These are phyloP conservation scores for Boulengeromyrus knoepffleri DNA, from an alignment of 2,113 vertebrate genomes.

Conservation along the genomic window DNA sequence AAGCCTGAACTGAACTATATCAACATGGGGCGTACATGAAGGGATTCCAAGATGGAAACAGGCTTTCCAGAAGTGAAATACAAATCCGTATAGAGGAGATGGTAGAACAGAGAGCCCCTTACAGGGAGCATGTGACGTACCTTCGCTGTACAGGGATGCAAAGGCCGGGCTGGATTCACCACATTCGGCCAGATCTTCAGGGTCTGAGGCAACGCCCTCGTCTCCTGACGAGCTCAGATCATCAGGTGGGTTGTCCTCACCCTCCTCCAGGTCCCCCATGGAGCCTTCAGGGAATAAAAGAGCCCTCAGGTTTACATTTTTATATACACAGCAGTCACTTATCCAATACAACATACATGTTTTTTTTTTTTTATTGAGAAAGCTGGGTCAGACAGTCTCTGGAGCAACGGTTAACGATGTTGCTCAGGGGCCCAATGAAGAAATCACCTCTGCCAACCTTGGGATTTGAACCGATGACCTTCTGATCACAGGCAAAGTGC, in stretches of 20 bases:
- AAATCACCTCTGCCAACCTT: not conserved
- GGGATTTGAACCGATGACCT: not conserved
- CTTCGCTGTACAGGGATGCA: slow-evolving; percentile 56
- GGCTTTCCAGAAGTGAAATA: not conserved
- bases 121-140: slow-evolving; percentile 46
- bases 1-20: not conserved
- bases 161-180: slow-evolving; percentile 58
- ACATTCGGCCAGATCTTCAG: slow-evolving; percentile 56
- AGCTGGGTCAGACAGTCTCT: not conserved
- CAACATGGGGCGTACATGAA: not conserved
- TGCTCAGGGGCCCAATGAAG: not conserved
- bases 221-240: slow-evolving; percentile 61
- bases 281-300: slow-evolving; percentile 58
- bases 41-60: not conserved
- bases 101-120: not conserved
- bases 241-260: slow-evolving; percentile 57
- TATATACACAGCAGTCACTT: not conserved
- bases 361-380: not conserved
- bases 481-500: not conserved
- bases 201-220: slow-evolving; percentile 63
- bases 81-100: not conserved
- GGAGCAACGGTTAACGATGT: not conserved
- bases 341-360: not conserved
- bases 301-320: not conserved
- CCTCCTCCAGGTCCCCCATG: slow-evolving; percentile 75